Base-by-base conservation (phyloP, 1,140 invertebrate genomes). In the Zaprionus africanus region DNA sequence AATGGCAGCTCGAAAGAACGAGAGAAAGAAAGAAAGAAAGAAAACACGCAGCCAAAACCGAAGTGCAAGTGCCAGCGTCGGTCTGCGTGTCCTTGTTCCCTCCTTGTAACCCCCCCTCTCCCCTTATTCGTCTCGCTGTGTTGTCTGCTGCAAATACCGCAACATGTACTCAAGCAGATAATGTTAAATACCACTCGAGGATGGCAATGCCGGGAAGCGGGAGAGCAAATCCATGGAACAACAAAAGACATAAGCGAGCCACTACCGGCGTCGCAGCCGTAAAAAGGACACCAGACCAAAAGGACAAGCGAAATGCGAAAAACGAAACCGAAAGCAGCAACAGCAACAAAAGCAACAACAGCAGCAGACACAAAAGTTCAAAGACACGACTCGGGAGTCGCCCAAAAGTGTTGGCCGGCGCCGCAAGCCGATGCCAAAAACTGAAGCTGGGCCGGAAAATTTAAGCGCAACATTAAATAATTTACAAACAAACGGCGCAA, bases 81-180 rank as follows among this genome's bases (percentile, higher is more conserved):
- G 69, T 46, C 41, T 17, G 81, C 75, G 85, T 80, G 78, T 90
- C 78, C 84, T 87, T 84, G 84, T 83, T 69, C 53, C 49, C 46
- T 87, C 46, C 43, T 31, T 51, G 26, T 46, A n/a, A n/a, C n/a
- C n/a, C n/a, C n/a, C n/a, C n/a, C n/a, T n/a, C n/a, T n/a, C 28
- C 46, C 34, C 15, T 41, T 88, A 66, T 34, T 34, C 46, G 46
- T 24, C 46, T 3, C 46, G 46, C 46, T 51, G 38, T 87, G 81
- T 85, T 90, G 85, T 90, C 85, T 90, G 85, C 82, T 85, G 85
- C 85, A 90, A 90, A 90, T 90, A 90, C 85, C 85, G 85, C 85
- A 90, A 90, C 85, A 90, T 90, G 85, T 90, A 90, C 85, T 90
- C 85, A 90, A 90, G 85, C 85, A 90, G 85, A 90, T 90, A 90